A percentile compares a stretch with the other conserved stretches of the same genome.
Evolutionary conservation across 2,888 invertebrate genomes (phyloP).

Genomic region (Conchocele bisecta): DNA sequence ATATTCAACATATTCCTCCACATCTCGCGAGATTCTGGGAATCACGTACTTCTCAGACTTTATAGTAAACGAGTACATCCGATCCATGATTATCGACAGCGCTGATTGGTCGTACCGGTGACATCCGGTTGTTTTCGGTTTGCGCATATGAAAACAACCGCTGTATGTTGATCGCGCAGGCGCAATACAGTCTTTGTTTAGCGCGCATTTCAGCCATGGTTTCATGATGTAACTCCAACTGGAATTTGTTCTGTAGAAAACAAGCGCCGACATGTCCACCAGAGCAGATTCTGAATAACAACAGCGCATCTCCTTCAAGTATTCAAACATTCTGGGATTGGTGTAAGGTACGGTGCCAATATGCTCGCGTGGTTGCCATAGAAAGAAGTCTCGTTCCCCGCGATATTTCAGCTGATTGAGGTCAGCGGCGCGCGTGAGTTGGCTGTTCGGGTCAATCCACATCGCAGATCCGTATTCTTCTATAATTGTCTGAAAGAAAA

Average conservation of each 20-base stretch:
- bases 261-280: slow-evolving; percentile 66
- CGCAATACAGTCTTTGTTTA: slow-evolving; percentile 69
- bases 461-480: slow-evolving; percentile 71
- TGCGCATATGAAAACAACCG: slow-evolving; percentile 70
- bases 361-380: slow-evolving; percentile 64
- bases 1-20: slow-evolving; percentile 57
- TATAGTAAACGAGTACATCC: slow-evolving; percentile 64
- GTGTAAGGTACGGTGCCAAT: slow-evolving; percentile 66
- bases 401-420: slow-evolving; percentile 65
- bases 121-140: slow-evolving; percentile 73
- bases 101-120: slow-evolving; percentile 75
- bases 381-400: slow-evolving; percentile 63
- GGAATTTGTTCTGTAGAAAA: slow-evolving; percentile 67
- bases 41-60: slow-evolving; percentile 62
- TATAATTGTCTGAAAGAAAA: slow-evolving; percentile 60
- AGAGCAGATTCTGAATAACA: slow-evolving; percentile 65
- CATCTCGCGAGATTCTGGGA: slow-evolving; percentile 56
- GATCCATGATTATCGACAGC: slow-evolving; percentile 70
- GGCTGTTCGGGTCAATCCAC: slow-evolving; percentile 66
- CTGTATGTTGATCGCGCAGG: slow-evolving; percentile 61
- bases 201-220: slow-evolving; percentile 74
- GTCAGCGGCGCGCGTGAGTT: slow-evolving; percentile 62
- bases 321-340: slow-evolving; percentile 66
- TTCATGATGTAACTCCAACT: slow-evolving; percentile 72
- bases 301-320: slow-evolving; percentile 68